Conservation (phyloP, 2,113 vertebrate species). For the Nannobrachium achirus region DNA sequence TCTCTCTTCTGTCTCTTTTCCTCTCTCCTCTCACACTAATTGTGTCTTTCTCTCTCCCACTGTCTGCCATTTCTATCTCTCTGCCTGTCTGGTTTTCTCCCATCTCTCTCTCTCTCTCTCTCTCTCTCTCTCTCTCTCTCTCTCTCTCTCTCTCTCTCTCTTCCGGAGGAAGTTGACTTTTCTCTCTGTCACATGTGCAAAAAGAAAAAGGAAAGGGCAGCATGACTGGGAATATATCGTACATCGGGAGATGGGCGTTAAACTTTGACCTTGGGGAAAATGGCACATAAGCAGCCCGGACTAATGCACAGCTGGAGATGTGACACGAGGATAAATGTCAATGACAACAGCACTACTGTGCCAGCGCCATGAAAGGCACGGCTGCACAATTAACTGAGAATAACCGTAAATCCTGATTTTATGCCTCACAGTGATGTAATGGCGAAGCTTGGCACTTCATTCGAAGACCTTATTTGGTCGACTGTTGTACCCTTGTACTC, state of each 20-base stretch:
- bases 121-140: conserved; percentile 5
- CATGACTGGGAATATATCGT: no score
- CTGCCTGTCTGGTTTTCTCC: conserved; percentile 4
- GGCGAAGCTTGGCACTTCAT: no score
- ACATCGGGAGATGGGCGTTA: background rate
- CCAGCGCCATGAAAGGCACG: no score
- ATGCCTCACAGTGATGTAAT: no score
- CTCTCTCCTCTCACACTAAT: background rate
- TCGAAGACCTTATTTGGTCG: no score
- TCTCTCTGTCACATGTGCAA: no score
- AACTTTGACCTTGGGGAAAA: background rate
- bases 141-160: conserved; percentile 1
- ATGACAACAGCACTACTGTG: background rate
- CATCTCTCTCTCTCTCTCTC: background rate
- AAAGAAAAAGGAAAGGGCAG: no score
- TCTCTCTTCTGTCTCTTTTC: conserved; percentile 10
- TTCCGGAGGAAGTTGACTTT: background rate
- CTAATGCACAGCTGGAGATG: background rate
- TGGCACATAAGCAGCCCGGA: background rate
- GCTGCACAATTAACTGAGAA: no score
- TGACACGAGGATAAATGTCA: background rate
- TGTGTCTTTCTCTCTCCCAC: background rate
- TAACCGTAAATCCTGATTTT: no score
- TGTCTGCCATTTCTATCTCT: conserved; percentile 9
- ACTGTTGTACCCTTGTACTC: no score